phyloP scores from a whole-genome alignment of 2,888 invertebrate species.

The Stomorhina lunata region DNA sequence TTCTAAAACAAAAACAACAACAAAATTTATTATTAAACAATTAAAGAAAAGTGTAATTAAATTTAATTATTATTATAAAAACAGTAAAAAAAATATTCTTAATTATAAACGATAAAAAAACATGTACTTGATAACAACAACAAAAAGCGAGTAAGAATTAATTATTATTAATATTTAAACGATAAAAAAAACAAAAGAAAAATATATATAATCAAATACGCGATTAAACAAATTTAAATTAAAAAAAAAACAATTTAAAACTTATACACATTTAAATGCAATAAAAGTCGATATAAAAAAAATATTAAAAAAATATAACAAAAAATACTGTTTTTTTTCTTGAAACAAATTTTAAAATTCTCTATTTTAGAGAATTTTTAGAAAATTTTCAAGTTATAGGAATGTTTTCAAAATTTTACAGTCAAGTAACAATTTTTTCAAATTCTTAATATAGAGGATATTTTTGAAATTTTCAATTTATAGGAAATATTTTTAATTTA shows the following conservation, averaged over 20 bases:
- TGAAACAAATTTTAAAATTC: too few relatives aligned
- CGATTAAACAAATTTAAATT: slow-evolving; percentile 53
- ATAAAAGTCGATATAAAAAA: slow-evolving; percentile 49
- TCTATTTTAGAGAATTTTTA: too few relatives aligned
- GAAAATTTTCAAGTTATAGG: too few relatives aligned
- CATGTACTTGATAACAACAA: slow-evolving; percentile 57
- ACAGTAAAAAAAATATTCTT: slow-evolving; percentile 23
- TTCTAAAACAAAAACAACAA: slow-evolving; percentile 35
- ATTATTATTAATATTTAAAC: slow-evolving; percentile 23
- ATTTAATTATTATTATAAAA: slow-evolving; percentile 35
- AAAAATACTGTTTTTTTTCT: too few relatives aligned
- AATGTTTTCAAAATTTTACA: too few relatives aligned
- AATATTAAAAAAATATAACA: slow-evolving; percentile 16
- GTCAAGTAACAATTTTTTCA: too few relatives aligned
- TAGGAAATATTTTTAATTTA: too few relatives aligned
- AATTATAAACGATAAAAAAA: slow-evolving; percentile 49
- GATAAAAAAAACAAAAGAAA: neutral
- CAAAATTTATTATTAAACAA: slow-evolving; percentile 11
- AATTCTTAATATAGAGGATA: too few relatives aligned
- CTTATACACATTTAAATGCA: slow-evolving; percentile 57
- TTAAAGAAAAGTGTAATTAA: slow-evolving; percentile 52
- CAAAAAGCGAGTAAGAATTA: slow-evolving; percentile 48
- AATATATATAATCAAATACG: slow-evolving; percentile 50
- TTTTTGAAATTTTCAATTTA: too few relatives aligned
- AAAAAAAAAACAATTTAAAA: slow-evolving; percentile 48